Percentiles rank a stretch among this genome's conserved stretches.
Evolutionary conservation across 2,113 vertebrate species (phyloP).

Genomic region (Siniperca chuatsi): DNA sequence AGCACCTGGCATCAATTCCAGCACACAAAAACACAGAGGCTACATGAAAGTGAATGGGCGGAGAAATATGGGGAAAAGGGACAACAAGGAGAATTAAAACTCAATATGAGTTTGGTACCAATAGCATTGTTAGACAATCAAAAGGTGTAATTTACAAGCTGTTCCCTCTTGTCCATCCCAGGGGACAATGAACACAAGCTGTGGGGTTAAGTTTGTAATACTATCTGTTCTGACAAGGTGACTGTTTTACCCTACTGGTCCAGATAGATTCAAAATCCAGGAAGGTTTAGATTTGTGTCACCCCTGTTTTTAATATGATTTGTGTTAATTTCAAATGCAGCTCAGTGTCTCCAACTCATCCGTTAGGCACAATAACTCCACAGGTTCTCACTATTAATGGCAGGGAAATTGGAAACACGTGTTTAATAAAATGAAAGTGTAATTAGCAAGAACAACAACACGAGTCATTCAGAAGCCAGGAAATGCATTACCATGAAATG

Average conservation of each 20-base stretch:
- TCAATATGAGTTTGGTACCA: constrained; percentile 43
- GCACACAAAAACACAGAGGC: constrained; percentile 66
- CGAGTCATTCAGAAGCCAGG: constrained; percentile 67
- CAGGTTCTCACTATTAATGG: constrained; percentile 60
- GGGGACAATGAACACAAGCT: constrained; percentile 47
- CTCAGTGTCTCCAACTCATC: constrained; percentile 47
- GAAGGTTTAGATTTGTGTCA: constrained; percentile 20
- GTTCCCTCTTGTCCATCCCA: constrained; percentile 55
- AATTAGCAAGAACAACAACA: constrained; percentile 77
- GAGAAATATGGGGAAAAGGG: constrained; percentile 24
- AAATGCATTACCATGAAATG: constrained; percentile 56
- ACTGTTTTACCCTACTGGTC: constrained; percentile 18
- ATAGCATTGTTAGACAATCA: constrained; percentile 64
- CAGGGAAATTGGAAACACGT: constrained; percentile 72
- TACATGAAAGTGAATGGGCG: constrained; percentile 70
- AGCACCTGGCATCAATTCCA: constrained; percentile 80
- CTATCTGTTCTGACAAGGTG: constrained; percentile 58
- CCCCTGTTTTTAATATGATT: constrained; percentile 43
- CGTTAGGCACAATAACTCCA: constrained; percentile 60
- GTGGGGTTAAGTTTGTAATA: constrained; percentile 59
- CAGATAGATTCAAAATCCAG: constrained; percentile 25
- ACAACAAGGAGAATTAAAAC: constrained; percentile 57
- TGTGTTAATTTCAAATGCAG: constrained; percentile 54
- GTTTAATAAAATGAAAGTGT: constrained; percentile 73
- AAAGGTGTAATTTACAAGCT: constrained; percentile 73